Percentiles rank a stretch among this genome's conserved stretches.
These are phyloP conservation scores for Cryptus armator DNA, from an alignment of 2,888 invertebrate species.

Conservation along the genomic window DNA sequence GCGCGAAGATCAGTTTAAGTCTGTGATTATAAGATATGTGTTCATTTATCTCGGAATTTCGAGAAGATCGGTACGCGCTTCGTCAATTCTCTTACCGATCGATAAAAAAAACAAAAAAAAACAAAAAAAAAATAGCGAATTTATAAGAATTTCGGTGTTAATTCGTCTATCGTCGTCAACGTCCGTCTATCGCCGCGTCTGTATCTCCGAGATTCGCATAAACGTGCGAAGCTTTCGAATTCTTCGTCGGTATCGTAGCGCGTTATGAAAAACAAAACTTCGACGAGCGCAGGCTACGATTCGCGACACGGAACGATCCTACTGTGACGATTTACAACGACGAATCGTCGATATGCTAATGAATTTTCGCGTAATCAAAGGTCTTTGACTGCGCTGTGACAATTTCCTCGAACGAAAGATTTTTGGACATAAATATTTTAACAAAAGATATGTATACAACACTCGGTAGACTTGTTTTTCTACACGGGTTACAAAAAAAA, in stretches of 20 bases:
- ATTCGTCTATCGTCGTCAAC: background rate
- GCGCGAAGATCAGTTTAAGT: constrained; percentile 49
- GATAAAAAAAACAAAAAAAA: background rate
- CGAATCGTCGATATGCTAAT: constrained; percentile 30
- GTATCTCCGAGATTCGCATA: background rate
- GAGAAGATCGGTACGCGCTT: constrained; percentile 3
- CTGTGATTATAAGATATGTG: constrained; percentile 75
- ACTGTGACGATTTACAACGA: background rate
- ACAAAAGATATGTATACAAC: background rate
- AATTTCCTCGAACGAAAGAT: constrained; percentile 5
- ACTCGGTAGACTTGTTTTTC: background rate
- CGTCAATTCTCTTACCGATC: background rate
- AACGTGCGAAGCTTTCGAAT: constrained; percentile 6
- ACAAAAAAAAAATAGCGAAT: background rate
- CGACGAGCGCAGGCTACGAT: background rate
- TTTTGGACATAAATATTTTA: constrained; percentile 4
- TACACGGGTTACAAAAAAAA: background rate
- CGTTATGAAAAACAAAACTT: background rate
- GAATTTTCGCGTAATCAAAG: constrained; percentile 47
- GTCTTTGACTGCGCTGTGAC: constrained; percentile 6
- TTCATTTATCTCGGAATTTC: constrained; percentile 66
- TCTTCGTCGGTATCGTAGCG: background rate
- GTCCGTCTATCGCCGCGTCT: background rate
- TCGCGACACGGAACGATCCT: background rate
- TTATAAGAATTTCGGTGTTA: background rate